Evolutionary conservation across 2,888 invertebrate genomes (phyloP).

Genomic region (Sarcophaga rosellei): DNA sequence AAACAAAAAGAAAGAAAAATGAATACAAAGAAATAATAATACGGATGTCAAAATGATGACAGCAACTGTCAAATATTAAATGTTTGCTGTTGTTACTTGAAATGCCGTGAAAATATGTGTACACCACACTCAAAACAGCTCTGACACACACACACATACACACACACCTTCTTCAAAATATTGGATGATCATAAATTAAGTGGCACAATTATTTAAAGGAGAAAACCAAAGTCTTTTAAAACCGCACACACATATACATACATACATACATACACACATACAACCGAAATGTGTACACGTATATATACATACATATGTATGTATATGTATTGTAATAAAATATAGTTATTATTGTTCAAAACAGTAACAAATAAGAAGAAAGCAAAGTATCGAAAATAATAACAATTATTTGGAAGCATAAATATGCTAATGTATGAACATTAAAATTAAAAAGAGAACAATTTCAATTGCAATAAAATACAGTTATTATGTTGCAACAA

Average conservation of each 20-base stretch:
- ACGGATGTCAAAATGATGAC: constrained; percentile 33
- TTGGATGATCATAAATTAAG: constrained; percentile 39
- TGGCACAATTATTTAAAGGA: constrained; percentile 1
- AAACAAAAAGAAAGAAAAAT: neutral
- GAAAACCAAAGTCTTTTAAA: neutral
- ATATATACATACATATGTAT: too few species aligned
- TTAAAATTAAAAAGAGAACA: neutral
- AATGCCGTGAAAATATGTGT: constrained; percentile 10
- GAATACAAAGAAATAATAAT: neutral
- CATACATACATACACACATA: too few species aligned
- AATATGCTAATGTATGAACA: too few species aligned
- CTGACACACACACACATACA: neutral
- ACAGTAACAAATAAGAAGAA: neutral
- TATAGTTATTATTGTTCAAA: too few species aligned
- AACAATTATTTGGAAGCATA: neutral
- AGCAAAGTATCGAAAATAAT: neutral
- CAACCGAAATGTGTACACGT: too few species aligned
- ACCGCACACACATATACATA: too few species aligned
- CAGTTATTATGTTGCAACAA: neutral
- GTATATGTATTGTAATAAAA: too few species aligned
- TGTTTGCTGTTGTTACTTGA: constrained; percentile 14
- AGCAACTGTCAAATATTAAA: constrained; percentile 36
- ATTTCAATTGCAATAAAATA: neutral
- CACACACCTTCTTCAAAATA: neutral
- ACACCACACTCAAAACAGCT: neutral